Base-by-base conservation (phyloP, 1,140 invertebrate species). In the Zaprionus ornatus region DNA sequence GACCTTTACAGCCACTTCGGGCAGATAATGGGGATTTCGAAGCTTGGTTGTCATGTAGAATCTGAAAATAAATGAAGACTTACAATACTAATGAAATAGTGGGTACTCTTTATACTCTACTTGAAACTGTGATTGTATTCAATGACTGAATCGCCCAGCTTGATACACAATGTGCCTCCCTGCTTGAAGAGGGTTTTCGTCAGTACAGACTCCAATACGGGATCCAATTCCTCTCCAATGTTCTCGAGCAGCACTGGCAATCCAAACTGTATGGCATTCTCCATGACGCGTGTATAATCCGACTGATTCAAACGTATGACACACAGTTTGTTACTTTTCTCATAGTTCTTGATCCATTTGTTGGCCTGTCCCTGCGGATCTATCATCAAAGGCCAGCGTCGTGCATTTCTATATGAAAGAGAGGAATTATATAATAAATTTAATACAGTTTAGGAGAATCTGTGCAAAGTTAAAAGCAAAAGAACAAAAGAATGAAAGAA, bases 11-110 rank as follows among this genome's bases (percentile, higher is more conserved):
- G 97, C 95, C 13, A 98, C 95, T 93, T 99, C 98, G 1, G 98
- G 98, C 66, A 98, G 90, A 90, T 98, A 99, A 93, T 99, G 98
- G 0, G 98, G 98, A 93, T 99, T 99, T 29, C 97, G 94, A 21
- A 99, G 91, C 92, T 98, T 99, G 1, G 98, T 99, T n/a, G 98
- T 98, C 54, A 99, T 97, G 91, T 98, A 99, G 71, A 99, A 95
- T 88, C 97, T 97, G 83, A 93, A 94, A 80, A n/a, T 9, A 37
- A 3, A 19, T 7, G 4, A 17, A 12, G 48, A 2, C 3, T 19
- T 25, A 1, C 3, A 15, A 19, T 55, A 25, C 1, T 4, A n/a
- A 32, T 45, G 29, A 29, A 9, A 10, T 19, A 50, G 25, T 4
- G 1, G 1, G 27, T 3, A 79, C 7, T 91, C 15, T 17, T 29